Conservation (phyloP, 2,797 vertebrate species). For the Rhinella marina region DNA sequence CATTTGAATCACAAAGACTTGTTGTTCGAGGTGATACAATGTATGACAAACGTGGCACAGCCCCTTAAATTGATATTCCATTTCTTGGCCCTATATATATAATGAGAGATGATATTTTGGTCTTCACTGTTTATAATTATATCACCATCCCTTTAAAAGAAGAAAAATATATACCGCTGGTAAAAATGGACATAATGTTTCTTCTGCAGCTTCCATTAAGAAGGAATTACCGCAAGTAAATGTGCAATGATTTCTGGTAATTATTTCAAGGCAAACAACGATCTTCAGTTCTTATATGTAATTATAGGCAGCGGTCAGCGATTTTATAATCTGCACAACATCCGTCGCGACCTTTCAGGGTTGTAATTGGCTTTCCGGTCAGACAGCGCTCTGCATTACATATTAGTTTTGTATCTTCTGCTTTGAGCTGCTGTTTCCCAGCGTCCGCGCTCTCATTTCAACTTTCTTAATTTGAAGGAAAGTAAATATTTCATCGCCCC, state of each 20-base stretch:
- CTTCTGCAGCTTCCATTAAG: neutral
- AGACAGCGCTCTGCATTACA: neutral
- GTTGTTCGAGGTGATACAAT: neutral
- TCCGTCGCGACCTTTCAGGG: neutral
- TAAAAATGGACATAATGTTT: too few species aligned
- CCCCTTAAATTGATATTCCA: neutral
- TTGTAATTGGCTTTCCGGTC: slow-evolving; percentile 6
- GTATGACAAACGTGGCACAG: neutral
- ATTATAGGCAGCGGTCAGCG: neutral
- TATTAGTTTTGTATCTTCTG: neutral
- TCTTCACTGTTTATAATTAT: neutral
- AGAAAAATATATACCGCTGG: too few species aligned
- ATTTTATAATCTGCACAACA: neutral
- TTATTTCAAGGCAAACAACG: slow-evolving; percentile 10
- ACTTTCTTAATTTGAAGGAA: neutral
- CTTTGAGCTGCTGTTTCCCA: too few species aligned
- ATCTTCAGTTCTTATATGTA: neutral
- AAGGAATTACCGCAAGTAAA: neutral
- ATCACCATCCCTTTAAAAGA: too few species aligned
- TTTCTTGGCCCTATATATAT: neutral
- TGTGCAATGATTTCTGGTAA: slow-evolving; percentile 17
- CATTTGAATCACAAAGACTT: neutral
- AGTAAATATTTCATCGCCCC: neutral
- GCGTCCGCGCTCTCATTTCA: neutral
- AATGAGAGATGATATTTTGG: neutral